Base-by-base conservation (phyloP, 2,113 vertebrate genomes). In the Meles meles region DNA sequence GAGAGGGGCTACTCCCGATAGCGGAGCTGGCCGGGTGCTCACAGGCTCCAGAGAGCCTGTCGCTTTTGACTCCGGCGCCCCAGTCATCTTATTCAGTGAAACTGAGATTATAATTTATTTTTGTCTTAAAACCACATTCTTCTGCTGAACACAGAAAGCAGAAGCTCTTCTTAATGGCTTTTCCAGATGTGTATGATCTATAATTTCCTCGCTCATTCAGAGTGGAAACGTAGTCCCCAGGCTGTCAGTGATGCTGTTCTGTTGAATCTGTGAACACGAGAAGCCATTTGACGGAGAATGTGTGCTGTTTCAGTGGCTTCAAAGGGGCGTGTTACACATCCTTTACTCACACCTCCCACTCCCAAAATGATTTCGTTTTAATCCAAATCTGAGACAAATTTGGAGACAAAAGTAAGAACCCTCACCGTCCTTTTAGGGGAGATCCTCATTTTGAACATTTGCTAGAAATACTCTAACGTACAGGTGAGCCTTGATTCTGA, bases 81-180 rank as follows among this genome's bases (percentile, higher is more conserved):
- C 42, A 29, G 1, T 52, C 86, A 37, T 89, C 91, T 93, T 80
- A 63, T n/a, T 94, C 77, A 37, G 4, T 25, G 69, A 94, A 72
- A 69, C 34, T 69, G 29, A 76, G 61, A 89, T 86, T 21, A 25
- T 71, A 79, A 89, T 92, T 91, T 84, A 37, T 92, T 93, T 92
- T 59, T 76, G 94, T 17, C 57, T 80, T 61, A 79, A 90, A 94
- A 42, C 65, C 31, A 89, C 7, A 81, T 69, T 90, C 37, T 92
- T 80, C 31, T 55, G 21, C 79, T 89, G 81, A 67, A 94, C 27
- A 42, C 42, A 80, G 63, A 96, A 93, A 96, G 80, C 94, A 96
- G 74, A 63, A 92, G 42, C 52, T 89, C 49, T 81, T 86, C 29
- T 49, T 74, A 44, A 55, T 87, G 93, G 49, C 37, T 69, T 92